Conservation (phyloP, 30 jellyfish, hydroid and myxozoan genomes). For the Rhopilema esculentum region DNA sequence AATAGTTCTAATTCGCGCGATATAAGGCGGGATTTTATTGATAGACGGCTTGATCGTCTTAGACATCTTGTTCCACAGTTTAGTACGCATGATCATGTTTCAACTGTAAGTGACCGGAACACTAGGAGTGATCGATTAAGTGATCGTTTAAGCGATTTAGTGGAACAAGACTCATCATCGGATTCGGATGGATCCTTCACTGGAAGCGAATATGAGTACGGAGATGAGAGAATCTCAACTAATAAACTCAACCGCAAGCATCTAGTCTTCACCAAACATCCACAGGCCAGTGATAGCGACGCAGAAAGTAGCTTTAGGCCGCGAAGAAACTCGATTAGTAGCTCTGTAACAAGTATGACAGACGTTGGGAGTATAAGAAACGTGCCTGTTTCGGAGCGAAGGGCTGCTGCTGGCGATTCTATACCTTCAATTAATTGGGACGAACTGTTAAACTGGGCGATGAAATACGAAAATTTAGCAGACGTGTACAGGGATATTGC, state of each 20-base stretch:
- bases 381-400: not conserved
- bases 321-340: slow-evolving; percentile 36
- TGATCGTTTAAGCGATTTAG: slow-evolving; percentile 65
- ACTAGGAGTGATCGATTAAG: slow-evolving; percentile 45
- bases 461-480: slow-evolving; percentile 76
- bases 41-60: slow-evolving; percentile 45
- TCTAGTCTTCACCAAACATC: slow-evolving; percentile 54
- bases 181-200: slow-evolving; percentile 90
- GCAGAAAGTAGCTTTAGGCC: slow-evolving; percentile 44
- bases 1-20: slow-evolving; percentile 54
- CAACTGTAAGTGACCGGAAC: slow-evolving; percentile 59
- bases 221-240: slow-evolving; percentile 66
- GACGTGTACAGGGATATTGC: slow-evolving; percentile 64
- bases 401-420: not conserved
- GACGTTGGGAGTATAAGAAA: slow-evolving; percentile 54
- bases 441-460: slow-evolving; percentile 74
- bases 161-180: slow-evolving; percentile 65
- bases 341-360: slow-evolving; percentile 54
- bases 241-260: slow-evolving; percentile 58
- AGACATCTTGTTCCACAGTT: slow-evolving; percentile 58
- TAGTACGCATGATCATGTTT: slow-evolving; percentile 25
- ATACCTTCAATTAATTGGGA: slow-evolving; percentile 72
- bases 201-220: slow-evolving; percentile 85
- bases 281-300: slow-evolving; percentile 44
- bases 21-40: slow-evolving; percentile 50